These are phyloP conservation scores for Rhea pennata DNA, from an alignment of 2,113 vertebrate species.

Conservation along the genomic window DNA sequence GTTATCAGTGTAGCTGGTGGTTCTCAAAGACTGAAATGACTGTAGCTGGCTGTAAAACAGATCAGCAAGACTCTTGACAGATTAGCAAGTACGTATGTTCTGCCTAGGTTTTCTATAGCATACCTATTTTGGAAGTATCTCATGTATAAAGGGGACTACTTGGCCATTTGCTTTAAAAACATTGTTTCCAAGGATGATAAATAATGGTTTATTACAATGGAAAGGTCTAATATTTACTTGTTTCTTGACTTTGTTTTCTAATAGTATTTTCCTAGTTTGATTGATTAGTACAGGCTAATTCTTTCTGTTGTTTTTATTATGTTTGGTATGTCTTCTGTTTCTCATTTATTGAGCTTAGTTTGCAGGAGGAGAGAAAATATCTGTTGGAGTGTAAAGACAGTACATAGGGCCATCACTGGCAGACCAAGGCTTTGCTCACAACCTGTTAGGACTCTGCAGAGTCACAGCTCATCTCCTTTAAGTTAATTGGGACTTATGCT, in stretches of 20 bases:
- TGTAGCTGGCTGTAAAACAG: constrained; percentile 52
- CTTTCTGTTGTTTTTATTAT: not conserved
- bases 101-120: constrained; percentile 40
- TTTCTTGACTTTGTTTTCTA: not conserved
- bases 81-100: constrained; percentile 38
- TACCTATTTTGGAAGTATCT: constrained; percentile 64
- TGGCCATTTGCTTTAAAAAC: constrained; percentile 48
- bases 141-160: constrained; percentile 41
- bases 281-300: not conserved
- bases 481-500: not conserved
- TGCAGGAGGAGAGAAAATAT: not conserved
- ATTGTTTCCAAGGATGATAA: constrained; percentile 2
- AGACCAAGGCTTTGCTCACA: not conserved
- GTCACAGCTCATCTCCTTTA: not conserved
- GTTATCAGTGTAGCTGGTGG: constrained; percentile 12
- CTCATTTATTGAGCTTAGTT: not conserved
- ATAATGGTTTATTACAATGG: constrained; percentile 16
- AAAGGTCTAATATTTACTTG: constrained; percentile 13
- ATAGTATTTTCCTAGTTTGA: not conserved
- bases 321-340: not conserved
- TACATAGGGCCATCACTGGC: not conserved
- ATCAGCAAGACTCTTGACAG: constrained; percentile 18
- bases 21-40: constrained; percentile 45
- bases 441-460: not conserved
- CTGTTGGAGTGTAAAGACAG: not conserved